Conservation (phyloP, 64 coral and sea anemone species). For the Stylophora pistillata region DNA sequence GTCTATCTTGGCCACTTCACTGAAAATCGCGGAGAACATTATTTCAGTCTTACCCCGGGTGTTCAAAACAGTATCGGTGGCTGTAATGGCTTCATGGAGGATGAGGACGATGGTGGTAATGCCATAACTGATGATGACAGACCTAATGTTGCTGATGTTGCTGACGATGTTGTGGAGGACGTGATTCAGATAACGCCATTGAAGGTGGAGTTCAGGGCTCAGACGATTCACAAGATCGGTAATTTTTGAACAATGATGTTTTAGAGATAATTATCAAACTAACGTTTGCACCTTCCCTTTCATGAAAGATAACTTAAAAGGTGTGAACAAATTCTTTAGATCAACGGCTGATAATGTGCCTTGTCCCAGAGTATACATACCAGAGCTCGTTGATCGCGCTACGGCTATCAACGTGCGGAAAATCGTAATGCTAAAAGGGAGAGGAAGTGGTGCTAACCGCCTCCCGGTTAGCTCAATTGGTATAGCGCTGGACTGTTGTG, state of each 20-base stretch:
- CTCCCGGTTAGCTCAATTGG: no score
- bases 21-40: no score
- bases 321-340: constrained; percentile 31
- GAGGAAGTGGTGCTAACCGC: constrained; percentile 6
- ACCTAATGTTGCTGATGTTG: no score
- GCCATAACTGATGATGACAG: background rate
- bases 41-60: no score
- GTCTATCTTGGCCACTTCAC: no score
- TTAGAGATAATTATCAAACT: constrained; percentile 29
- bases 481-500: no score
- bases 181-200: background rate
- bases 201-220: no score
- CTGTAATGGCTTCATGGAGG: background rate
- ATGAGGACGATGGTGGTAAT: no score
- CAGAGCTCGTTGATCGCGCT: background rate
- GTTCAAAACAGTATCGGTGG: background rate
- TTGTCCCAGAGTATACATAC: background rate
- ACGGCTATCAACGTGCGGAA: background rate
- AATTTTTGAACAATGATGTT: constrained; percentile 41
- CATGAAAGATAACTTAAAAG: constrained; percentile 35
- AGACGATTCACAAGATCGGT: constrained; percentile 5
- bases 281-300: constrained; percentile 19
- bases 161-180: no score
- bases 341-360: constrained; percentile 9
- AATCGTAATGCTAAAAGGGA: constrained; percentile 27